Conservation (phyloP, 2,797 vertebrate genomes). For the Acrocephalus scirpaceus region DNA sequence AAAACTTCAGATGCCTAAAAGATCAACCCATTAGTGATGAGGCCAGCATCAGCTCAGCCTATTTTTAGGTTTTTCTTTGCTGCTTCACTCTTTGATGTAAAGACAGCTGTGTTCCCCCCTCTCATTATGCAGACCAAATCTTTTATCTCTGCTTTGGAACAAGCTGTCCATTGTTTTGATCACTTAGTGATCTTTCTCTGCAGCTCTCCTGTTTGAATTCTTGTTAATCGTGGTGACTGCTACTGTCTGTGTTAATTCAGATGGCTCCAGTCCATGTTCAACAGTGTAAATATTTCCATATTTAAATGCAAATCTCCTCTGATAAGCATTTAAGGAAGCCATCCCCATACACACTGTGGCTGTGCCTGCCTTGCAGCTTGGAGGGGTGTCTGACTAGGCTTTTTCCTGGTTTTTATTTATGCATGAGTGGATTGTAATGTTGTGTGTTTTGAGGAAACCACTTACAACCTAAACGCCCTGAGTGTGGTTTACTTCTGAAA, state of each 20-base stretch:
- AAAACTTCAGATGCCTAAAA: constrained; percentile 20
- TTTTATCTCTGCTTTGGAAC: constrained; percentile 37
- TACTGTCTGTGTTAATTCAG: background rate
- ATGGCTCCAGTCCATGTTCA: background rate
- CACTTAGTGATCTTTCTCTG: background rate
- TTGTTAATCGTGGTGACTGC: background rate
- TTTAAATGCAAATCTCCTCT: constrained; percentile 12
- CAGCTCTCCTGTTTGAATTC: constrained; percentile 13
- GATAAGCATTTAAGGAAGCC: background rate
- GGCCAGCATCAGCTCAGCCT: background rate
- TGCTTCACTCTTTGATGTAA: constrained; percentile 44
- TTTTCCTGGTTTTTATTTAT: background rate
- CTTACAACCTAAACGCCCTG: background rate
- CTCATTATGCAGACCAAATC: background rate
- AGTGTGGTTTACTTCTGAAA: background rate
- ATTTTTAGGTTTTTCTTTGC: constrained; percentile 26
- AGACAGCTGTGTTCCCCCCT: constrained; percentile 43
- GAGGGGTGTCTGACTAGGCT: background rate
- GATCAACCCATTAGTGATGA: constrained; percentile 6
- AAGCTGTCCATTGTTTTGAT: constrained; percentile 45
- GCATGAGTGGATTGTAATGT: background rate
- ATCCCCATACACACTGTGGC: background rate
- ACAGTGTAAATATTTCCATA: constrained; percentile 8
- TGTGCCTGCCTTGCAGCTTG: background rate
- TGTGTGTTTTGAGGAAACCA: background rate